Evolutionary conservation across 2,888 invertebrate genomes (phyloP).

Genomic region (Lamellibrachia columna): DNA sequence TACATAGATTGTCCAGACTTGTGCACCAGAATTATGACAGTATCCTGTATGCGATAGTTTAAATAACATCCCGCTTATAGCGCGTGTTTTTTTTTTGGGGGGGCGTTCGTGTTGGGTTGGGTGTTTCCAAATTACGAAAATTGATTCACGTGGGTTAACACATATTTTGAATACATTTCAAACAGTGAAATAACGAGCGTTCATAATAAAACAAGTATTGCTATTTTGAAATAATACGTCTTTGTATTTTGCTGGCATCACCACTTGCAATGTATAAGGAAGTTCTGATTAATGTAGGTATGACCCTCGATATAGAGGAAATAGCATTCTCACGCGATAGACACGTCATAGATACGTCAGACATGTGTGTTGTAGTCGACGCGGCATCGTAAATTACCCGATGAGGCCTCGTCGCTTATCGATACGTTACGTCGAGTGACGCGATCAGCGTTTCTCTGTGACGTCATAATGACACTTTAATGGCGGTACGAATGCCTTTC

Average conservation of each 20-base stretch:
- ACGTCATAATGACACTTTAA: constrained; percentile 5
- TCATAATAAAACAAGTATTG: neutral
- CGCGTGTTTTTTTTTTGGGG: too few species aligned
- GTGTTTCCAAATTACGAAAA: neutral
- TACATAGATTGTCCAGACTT: too few species aligned
- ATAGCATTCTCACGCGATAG: neutral
- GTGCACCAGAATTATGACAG: too few species aligned
- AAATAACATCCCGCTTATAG: too few species aligned
- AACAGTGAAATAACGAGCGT: neutral
- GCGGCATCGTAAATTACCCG: neutral
- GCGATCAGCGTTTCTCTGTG: neutral
- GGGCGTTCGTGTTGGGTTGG: neutral
- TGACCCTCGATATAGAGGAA: neutral
- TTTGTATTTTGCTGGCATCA: neutral
- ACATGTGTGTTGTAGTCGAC: neutral
- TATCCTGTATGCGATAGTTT: too few species aligned
- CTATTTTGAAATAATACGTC: neutral
- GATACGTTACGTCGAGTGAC: neutral
- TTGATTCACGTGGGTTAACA: neutral
- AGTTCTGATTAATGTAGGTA: neutral
- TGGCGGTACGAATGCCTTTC: constrained; percentile 1
- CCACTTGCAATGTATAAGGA: neutral
- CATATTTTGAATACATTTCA: neutral
- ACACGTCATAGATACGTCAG: neutral
- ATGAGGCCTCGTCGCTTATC: neutral